These are phyloP conservation scores for Lynx canadensis DNA, from an alignment of 2,113 vertebrate genomes.

Conservation along the genomic window DNA sequence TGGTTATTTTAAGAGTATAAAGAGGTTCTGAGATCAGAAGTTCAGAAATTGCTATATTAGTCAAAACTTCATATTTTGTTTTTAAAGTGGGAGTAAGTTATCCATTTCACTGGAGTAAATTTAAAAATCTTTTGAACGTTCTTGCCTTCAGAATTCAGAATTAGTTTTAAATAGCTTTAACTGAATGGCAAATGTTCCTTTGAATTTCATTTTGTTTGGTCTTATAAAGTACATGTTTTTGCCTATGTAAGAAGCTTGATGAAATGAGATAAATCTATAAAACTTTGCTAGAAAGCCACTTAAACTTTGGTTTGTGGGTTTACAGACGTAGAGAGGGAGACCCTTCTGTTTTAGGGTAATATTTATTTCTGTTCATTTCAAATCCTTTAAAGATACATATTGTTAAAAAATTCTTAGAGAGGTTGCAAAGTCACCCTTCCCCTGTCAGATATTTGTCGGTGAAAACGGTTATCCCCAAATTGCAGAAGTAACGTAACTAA, in stretches of 20 bases:
- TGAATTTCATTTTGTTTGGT: not conserved
- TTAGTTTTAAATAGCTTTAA: constrained; percentile 27
- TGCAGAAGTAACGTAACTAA: not conserved
- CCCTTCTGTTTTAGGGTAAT: not conserved
- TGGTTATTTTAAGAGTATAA: constrained; percentile 30
- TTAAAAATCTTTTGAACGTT: not conserved
- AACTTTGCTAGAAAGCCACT: not conserved
- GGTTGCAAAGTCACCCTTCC: not conserved
- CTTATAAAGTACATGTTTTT: not conserved
- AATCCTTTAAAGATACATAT: not conserved
- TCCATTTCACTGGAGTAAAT: not conserved
- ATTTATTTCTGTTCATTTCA: constrained; percentile 30
- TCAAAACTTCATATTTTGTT: not conserved
- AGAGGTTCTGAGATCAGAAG: not conserved
- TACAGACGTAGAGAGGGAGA: not conserved
- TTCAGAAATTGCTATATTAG: constrained; percentile 1
- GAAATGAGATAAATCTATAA: not conserved
- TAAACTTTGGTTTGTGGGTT: not conserved
- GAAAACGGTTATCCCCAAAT: not conserved
- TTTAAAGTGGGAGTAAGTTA: not conserved
- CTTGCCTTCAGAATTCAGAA: constrained; percentile 38
- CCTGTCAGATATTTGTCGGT: not conserved
- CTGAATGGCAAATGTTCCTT: not conserved
- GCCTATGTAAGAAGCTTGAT: not conserved
- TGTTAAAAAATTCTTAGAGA: not conserved